Evolutionary conservation across 2,113 vertebrate species (phyloP), one percentile per base, ranked within the genome.

Genomic region (Odobenus rosmarus): DNA sequence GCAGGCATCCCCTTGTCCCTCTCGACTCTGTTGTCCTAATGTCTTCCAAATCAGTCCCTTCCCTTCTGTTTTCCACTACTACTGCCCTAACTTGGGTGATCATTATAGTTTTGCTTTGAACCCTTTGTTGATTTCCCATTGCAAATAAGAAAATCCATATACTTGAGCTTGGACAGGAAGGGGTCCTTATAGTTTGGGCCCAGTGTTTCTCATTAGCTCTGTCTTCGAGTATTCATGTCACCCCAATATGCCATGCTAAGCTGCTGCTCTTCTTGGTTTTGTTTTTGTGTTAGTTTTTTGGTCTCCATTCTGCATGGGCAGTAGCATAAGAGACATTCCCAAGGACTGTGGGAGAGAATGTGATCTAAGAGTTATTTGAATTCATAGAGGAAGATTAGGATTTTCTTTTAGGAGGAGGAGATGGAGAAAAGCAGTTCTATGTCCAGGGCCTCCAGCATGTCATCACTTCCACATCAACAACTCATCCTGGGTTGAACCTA

Each of bases 31-130:
- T 80, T 94, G 72, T 51, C 61, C 39, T 86, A 84, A 93, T 46
- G 28, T 61, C 39, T 98, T 93, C 67, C 49, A 91, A 91, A 95
- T 93, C 80, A 96, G 93, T 85, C 49, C 28, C 84, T 96, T 97
- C 53, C 33, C 92, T 94, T 91, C 77, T 85, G n/a, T 59, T 95
- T 97, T 92, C 7, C 13, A 33, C 7, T 57, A 31, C 67, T 62
- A 28, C 11, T 69, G 31, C 53, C 67, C 81, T 95, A 51, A 95
- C 19, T 95, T 49, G 64, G n/a, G 49, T 76, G 59, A 93, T 96
- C 81, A 85, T 87, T 92, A 91, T 59, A 19, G 26, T 24, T 33
- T 82, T 86, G 12, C 24, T 96, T 93, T 96, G 93, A 94, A 92
- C 46, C 21, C 18, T 93, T 86, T 67, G 85, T 83, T 95, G 86